Conservation (phyloP, 2,888 invertebrate genomes). For the Noctua janthina region DNA sequence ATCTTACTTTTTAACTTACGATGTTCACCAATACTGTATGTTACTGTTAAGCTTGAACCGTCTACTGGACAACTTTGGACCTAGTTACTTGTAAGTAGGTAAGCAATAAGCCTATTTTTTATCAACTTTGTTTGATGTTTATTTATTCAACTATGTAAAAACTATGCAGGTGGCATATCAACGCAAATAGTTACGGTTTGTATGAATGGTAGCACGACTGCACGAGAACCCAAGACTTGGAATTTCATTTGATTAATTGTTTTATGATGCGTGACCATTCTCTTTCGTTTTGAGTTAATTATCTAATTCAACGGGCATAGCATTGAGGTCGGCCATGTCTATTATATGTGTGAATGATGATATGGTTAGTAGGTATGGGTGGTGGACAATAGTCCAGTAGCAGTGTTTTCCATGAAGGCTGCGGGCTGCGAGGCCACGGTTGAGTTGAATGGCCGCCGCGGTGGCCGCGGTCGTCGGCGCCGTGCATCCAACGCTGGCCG, state of each 20-base stretch:
- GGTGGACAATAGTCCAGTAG: constrained; percentile 50
- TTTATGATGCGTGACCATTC: constrained; percentile 58
- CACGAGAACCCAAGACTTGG: constrained; percentile 11
- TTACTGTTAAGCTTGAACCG: constrained; percentile 76
- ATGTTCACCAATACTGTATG: constrained; percentile 80
- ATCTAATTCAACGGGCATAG: constrained; percentile 35
- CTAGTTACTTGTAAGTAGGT: constrained; percentile 73
- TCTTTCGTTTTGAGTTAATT: constrained; percentile 49
- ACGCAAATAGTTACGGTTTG: constrained; percentile 17
- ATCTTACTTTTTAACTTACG: constrained; percentile 77
- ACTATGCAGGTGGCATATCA: constrained; percentile 34
- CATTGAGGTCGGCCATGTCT: constrained; percentile 15
- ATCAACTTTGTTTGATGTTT: constrained; percentile 49
- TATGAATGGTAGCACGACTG: constrained; percentile 31
- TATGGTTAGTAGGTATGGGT: constrained; percentile 27
- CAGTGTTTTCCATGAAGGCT: constrained; percentile 68
- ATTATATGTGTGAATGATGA: constrained; percentile 20
- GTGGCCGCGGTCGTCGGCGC: constrained; percentile 76
- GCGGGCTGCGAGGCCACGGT: constrained; percentile 76
- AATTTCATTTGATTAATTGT: constrained; percentile 45
- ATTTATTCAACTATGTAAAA: constrained; percentile 23
- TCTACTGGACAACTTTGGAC: constrained; percentile 65
- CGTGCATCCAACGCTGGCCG: constrained; percentile 80
- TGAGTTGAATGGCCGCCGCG: constrained; percentile 87
- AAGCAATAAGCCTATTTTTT: constrained; percentile 25